Evolutionary conservation across 2,888 invertebrate genomes (phyloP), one percentile per base, ranked within the genome.

Genomic region (Cephus pygmeus): DNA sequence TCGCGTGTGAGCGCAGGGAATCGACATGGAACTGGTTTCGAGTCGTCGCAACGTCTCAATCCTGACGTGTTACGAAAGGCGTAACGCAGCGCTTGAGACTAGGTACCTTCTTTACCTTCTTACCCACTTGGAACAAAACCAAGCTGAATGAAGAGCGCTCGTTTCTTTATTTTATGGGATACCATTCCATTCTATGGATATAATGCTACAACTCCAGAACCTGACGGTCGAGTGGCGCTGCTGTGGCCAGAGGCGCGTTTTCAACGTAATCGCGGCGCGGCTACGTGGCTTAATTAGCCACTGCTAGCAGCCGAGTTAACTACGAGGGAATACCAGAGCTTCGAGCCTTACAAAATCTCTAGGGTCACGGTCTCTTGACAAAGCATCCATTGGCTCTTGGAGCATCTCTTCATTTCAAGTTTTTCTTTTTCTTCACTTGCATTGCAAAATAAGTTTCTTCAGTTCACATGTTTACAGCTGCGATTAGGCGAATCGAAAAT

Each of bases 241-340:
- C 56, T 73, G 76, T 76, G 73, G 74, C 80, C 77, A 79, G 74
- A 75, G 75, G 76, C 73, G 71, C 71, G 34, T 71, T 71, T 71
- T 71, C 75, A 56, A 78, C 71, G 79, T 80, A 79, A 80, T 77
- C 80, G 80, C 82, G 81, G 75, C 75, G 77, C 75, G 78, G 78
- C 73, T 80, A 77, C 73, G 78, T 77, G 77, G 81, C 83, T 85
- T 83, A 85, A 84, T 84, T 84, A 85, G 82, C 81, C 79, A 78
- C 75, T 79, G 80, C 79, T 71, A 9, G 71, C 56, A 23, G 56
- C 9, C 56, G 56, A 56, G 56, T 56, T 56, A 56, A 40, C 40
- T 15, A 40, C 15, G 15, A 40, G 4, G 40, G 40, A 56, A 56
- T 56, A 56, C 6, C 23, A 56, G 56, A 56, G 56, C 23, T 56